These are phyloP conservation scores for Scaptomyza montana DNA, from an alignment of 1,140 invertebrate genomes.

Conservation along the genomic window DNA sequence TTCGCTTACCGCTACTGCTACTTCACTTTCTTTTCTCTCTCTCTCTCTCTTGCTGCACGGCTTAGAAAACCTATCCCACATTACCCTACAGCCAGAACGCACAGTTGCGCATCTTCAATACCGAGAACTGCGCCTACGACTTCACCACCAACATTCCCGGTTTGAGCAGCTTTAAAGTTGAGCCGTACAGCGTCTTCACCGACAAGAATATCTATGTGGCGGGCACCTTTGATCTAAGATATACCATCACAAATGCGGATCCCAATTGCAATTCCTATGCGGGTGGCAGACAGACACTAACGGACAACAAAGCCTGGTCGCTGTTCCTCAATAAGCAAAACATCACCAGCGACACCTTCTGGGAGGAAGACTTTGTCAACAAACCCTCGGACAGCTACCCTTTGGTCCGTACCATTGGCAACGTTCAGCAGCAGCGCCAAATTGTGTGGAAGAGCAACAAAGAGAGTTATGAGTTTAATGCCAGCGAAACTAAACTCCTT, in stretches of 20 bases:
- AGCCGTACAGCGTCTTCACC: constrained; percentile 66
- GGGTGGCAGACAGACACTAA: neutral
- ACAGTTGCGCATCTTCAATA: constrained; percentile 90
- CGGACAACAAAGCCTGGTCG: constrained; percentile 77
- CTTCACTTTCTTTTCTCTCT: constrained; percentile 8
- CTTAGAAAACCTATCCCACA: constrained; percentile 86
- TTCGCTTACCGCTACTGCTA: constrained; percentile 3
- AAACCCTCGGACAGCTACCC: constrained; percentile 76
- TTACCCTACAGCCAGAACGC: constrained; percentile 85
- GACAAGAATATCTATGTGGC: constrained; percentile 65
- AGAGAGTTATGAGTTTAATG: constrained; percentile 40
- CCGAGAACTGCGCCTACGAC: constrained; percentile 84
- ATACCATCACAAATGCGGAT: constrained; percentile 17
- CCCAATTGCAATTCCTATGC: constrained; percentile 23
- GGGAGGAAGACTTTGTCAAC: constrained; percentile 60
- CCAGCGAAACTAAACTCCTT: constrained; percentile 54
- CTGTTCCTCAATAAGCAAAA: constrained; percentile 83
- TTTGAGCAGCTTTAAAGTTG: constrained; percentile 50
- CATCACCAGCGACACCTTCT: neutral
- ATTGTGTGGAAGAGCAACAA: constrained; percentile 54
- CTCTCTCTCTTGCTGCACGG: constrained; percentile 32
- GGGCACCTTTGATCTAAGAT: neutral
- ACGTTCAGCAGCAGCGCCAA: constrained; percentile 22
- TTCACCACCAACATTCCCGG: constrained; percentile 48
- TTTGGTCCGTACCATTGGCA: constrained; percentile 58